Conservation (phyloP, 1,140 invertebrate species). For the Sitobion miscanthi region DNA sequence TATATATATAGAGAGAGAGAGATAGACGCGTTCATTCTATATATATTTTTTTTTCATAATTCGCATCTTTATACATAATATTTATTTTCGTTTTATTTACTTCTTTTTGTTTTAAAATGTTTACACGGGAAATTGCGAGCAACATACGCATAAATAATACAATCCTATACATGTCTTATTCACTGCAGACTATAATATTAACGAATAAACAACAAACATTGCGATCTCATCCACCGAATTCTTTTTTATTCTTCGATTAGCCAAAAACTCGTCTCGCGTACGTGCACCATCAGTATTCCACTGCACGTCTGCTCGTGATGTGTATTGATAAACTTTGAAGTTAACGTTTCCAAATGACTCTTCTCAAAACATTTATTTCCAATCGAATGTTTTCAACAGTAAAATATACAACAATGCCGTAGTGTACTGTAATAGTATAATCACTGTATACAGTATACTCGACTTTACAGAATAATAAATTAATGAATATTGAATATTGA, state of each 20-base stretch:
- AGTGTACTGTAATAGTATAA: neutral
- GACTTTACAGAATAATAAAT: neutral
- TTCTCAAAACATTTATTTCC: neutral
- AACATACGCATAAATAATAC: neutral
- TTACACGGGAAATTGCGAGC: neutral
- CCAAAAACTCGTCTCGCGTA: neutral
- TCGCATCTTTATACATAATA: neutral
- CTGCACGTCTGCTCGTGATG: neutral
- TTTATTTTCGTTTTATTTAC: neutral
- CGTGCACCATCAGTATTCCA: neutral
- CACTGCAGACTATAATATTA: neutral
- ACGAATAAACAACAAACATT: slow-evolving; percentile 8
- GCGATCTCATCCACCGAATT: neutral
- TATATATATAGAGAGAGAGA: neutral
- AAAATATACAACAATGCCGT: neutral
- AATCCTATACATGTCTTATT: neutral
- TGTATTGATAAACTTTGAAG: neutral
- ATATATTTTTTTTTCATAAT: neutral
- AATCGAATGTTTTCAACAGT: neutral
- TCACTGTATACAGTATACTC: no score
- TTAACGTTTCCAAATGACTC: neutral
- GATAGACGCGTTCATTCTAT: neutral
- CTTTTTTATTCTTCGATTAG: neutral
- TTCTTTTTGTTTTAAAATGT: neutral
- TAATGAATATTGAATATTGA: neutral